These are phyloP conservation scores for Creontiades dilutus DNA, from an alignment of 2,888 invertebrate genomes.

Conservation along the genomic window DNA sequence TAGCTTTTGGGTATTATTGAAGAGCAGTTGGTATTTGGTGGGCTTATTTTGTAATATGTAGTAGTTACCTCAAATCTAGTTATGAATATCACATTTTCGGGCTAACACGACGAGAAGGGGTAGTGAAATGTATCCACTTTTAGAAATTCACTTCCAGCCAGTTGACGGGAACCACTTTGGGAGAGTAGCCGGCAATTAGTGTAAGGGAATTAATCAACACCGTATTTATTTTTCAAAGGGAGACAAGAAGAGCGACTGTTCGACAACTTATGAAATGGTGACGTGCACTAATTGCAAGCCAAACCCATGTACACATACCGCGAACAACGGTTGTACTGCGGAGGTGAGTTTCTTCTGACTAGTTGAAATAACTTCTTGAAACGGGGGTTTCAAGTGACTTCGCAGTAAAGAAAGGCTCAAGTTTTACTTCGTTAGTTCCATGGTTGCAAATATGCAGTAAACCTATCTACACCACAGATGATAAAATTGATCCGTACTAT, in stretches of 20 bases:
- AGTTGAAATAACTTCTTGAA: slow-evolving; percentile 36
- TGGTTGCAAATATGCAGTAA: background rate
- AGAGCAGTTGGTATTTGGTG: too few species aligned
- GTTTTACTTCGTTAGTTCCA: background rate
- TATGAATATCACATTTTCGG: too few species aligned
- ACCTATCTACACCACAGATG: too few species aligned
- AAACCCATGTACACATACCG: slow-evolving; percentile 91
- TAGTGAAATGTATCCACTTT: too few species aligned
- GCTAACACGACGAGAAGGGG: too few species aligned
- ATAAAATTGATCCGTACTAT: too few species aligned
- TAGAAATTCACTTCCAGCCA: too few species aligned
- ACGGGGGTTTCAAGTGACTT: slow-evolving; percentile 26
- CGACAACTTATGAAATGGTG: slow-evolving; percentile 87
- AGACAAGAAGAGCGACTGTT: slow-evolving; percentile 90
- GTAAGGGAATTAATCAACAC: slow-evolving; percentile 38
- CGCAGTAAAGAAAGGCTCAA: background rate
- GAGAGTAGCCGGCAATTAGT: slow-evolving; percentile 5
- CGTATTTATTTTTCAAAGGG: slow-evolving; percentile 81
- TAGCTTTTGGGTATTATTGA: too few species aligned
- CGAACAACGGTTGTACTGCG: slow-evolving; percentile 91
- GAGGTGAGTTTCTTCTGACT: slow-evolving; percentile 81
- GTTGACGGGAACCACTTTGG: too few species aligned
- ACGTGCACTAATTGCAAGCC: slow-evolving; percentile 90
- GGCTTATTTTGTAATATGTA: too few species aligned
- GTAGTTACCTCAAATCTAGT: too few species aligned